Evolutionary conservation across 2,888 invertebrate genomes (phyloP), one percentile per base, ranked within the genome.

Genomic region (Rutpela maculata): DNA sequence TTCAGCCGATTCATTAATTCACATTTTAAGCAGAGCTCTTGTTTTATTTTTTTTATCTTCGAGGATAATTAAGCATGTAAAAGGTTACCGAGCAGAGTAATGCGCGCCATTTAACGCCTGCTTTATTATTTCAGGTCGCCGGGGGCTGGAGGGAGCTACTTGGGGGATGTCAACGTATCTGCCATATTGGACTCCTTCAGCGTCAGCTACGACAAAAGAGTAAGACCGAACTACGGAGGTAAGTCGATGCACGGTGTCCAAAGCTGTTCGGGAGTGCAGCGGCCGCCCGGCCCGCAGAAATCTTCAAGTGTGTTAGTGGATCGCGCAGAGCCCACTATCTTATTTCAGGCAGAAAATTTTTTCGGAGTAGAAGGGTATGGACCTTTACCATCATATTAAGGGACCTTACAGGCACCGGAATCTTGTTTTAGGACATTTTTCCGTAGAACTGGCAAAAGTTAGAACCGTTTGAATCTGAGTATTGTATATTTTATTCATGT

Each of bases 211-310:
- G 98, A 99, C 93, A 99, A 98, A 95, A 95, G 98, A 95, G 97
- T 99, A 95, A 96, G 98, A 93, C 98, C 98, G 91, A 98, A 98
- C 92, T 98, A 98, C 92, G 98, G 98, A 95, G 98, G 98, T 98
- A 92, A 94, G 95, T 91, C 63, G 43, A 70, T 76, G 79, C 81
- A 81, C 79, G 76, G 67, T 71, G 65, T 56, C 35, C 56, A 62
- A 74, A 63, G 76, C 65, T 76, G 55, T 69, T 75, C 68, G 72
- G 69, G 72, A 79, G 75, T 76, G 69, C 77, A 76, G 56, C 78
- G 78, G 73, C 55, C 77, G 79, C 74, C 74, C 80, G 78, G 69
- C 72, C 72, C 43, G 50, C 26, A 43, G n/a, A 22, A 74, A 12
- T 26, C 57, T 70, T 17, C 55, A 15, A 74, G n/a, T 26, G 31